Evolutionary conservation across 2,888 invertebrate genomes (phyloP).

Genomic region (Caenorhabditis afra): DNA sequence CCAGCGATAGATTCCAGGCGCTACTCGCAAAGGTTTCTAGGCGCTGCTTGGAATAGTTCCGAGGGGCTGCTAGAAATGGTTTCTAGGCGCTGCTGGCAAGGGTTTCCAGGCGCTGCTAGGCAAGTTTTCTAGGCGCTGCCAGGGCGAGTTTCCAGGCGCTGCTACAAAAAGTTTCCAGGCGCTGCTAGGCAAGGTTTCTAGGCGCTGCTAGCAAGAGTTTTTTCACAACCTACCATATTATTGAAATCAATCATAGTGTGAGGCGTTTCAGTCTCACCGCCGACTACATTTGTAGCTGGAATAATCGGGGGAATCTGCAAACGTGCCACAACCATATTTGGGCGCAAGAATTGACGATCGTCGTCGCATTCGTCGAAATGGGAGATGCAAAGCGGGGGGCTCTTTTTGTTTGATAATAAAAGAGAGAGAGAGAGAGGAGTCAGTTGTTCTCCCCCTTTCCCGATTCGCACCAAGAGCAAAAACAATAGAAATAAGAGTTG

Average conservation of each 20-base stretch:
- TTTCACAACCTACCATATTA: conserved; percentile 42
- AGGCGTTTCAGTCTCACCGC: conserved; percentile 12
- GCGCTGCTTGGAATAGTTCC: not conserved
- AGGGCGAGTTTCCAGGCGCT: too few species aligned
- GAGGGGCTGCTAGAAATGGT: not conserved
- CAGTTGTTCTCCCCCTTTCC: conserved; percentile 2
- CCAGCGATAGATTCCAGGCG: not conserved
- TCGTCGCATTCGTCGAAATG: not conserved
- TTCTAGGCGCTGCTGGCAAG: not conserved
- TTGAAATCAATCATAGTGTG: conserved; percentile 54
- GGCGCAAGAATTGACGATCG: too few species aligned
- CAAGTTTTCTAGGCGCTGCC: too few species aligned
- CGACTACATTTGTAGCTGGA: conserved; percentile 53
- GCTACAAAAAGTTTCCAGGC: not conserved
- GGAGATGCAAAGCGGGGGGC: not conserved
- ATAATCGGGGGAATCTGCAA: conserved; percentile 11
- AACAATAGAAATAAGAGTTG: conserved; percentile 20
- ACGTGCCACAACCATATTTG: conserved; percentile 12
- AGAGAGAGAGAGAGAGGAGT: not conserved
- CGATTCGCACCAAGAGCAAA: too few species aligned
- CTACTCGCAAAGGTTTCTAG: not conserved
- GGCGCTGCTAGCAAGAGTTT: too few species aligned
- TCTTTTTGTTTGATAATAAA: conserved; percentile 3
- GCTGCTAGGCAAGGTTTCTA: not conserved
- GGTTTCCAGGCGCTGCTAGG: too few species aligned